A percentile compares a stretch with the other conserved stretches of the same genome.
phyloP scores from a whole-genome alignment of 2,888 invertebrate species.

The Cantharis rufa region DNA sequence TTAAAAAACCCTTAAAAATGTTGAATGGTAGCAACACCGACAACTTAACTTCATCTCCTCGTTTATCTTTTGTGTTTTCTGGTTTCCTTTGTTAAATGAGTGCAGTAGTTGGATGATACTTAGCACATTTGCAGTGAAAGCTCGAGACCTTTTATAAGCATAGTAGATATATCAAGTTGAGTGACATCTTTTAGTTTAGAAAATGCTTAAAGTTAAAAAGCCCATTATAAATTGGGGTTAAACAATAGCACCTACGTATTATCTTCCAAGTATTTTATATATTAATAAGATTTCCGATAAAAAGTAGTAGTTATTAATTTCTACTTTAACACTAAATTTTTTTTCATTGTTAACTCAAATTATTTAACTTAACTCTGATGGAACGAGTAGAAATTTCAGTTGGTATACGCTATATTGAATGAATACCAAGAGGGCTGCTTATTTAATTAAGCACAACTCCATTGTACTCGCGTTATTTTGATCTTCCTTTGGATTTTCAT shows the following conservation, averaged over 20 bases:
- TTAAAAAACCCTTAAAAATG: not conserved
- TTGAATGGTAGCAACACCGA: not conserved
- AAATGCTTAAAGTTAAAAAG: constrained; percentile 6
- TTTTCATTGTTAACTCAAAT: no score
- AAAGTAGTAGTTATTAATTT: no score
- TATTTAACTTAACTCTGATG: not conserved
- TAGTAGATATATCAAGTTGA: constrained; percentile 16
- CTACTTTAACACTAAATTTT: not conserved
- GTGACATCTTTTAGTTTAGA: constrained; percentile 14
- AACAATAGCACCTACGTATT: not conserved
- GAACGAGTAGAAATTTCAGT: constrained; percentile 11
- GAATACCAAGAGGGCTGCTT: constrained; percentile 29
- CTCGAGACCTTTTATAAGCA: constrained; percentile 14
- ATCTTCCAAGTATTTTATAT: not conserved
- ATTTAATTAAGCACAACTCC: constrained; percentile 29
- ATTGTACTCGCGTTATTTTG: constrained; percentile 31
- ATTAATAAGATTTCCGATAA: not conserved
- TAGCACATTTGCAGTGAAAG: constrained; percentile 23
- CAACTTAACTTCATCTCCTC: constrained; percentile 9
- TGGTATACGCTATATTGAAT: constrained; percentile 18
- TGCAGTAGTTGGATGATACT: constrained; percentile 21
- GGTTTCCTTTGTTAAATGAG: constrained; percentile 15
- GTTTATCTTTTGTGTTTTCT: constrained; percentile 15
- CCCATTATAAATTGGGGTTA: not conserved
- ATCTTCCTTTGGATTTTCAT: constrained; percentile 32